Percentiles rank a stretch among this genome's conserved stretches.
Evolutionary conservation across 2,113 vertebrate species (phyloP).

Genomic region (Corapipo altera): DNA sequence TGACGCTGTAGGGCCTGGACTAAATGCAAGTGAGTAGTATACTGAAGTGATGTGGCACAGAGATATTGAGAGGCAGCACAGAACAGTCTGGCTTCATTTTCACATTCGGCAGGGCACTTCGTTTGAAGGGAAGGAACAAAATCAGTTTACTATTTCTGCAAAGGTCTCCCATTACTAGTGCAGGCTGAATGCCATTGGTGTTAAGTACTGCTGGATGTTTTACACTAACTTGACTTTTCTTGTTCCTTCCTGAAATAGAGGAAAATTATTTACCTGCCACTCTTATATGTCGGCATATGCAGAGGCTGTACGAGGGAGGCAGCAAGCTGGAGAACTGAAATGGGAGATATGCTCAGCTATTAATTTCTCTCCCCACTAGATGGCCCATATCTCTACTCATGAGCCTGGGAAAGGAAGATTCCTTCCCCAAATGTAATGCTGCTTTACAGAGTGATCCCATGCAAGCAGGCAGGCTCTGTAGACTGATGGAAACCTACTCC

Average conservation of each 20-base stretch:
- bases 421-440: neutral
- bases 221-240: neutral
- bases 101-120: neutral
- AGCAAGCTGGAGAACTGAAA: neutral
- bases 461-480: neutral
- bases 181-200: neutral
- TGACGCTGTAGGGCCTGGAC: neutral
- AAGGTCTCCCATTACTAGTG: neutral
- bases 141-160: neutral
- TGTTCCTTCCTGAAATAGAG: neutral
- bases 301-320: neutral
- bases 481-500: neutral
- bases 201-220: neutral
- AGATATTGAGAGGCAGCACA: neutral
- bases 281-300: fast-evolving
- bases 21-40: neutral
- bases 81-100: neutral
- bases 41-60: neutral
- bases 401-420: neutral
- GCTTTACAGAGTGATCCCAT: neutral
- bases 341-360: neutral
- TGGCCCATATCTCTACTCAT: neutral
- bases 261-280: neutral
- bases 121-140: neutral
- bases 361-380: constrained; percentile 34